Evolutionary conservation across 1,140 invertebrate genomes (phyloP), one percentile per base, ranked within the genome.

Genomic region (Yoshiicerus persimilis): DNA sequence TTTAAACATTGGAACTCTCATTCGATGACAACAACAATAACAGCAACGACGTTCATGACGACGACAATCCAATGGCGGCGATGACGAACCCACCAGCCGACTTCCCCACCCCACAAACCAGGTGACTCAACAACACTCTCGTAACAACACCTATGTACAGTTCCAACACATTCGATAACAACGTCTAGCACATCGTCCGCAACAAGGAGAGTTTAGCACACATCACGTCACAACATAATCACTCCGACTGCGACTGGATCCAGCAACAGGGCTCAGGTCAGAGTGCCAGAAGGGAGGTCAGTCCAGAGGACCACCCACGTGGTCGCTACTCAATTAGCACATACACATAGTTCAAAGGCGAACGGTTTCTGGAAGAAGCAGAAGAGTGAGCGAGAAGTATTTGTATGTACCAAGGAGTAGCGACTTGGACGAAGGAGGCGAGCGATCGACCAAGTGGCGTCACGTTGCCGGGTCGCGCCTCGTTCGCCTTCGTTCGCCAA

Each of bases 1-100:
- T 80, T 80, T 80, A 36, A 80, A 80, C 75, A 80, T 38, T 80
- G 75, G 75, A 80, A 80, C 75, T 80, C 32, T 34, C 75, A 80
- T 80, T 80, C 75, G 32, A 80, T 32, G 32, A 80, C 70, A 16
- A n/a, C 30, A 30, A 77, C 75, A 36, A 38, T 34, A 36, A 80
- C 75, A 36, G n/a, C 75, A 80, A 5, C 16, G 34, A 36, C 34
- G n/a, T n/a, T n/a, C n/a, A n/a, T n/a, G 75, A 80, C 75, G 75
- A 80, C 30, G 75, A 80, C 10, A 13, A n/a, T 66, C n/a, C n/a
- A n/a, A 47, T 41, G 41, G 20, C 41, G 41, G 13, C 13, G 41
- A 47, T 4, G 47, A 56, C 16, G 47, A 56, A n/a, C n/a, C n/a
- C n/a, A n/a, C n/a, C n/a, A n/a, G n/a, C n/a, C n/a, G n/a, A n/a